phyloP scores from a whole-genome alignment of 2,888 invertebrate species.

The Drosophila borealis region DNA sequence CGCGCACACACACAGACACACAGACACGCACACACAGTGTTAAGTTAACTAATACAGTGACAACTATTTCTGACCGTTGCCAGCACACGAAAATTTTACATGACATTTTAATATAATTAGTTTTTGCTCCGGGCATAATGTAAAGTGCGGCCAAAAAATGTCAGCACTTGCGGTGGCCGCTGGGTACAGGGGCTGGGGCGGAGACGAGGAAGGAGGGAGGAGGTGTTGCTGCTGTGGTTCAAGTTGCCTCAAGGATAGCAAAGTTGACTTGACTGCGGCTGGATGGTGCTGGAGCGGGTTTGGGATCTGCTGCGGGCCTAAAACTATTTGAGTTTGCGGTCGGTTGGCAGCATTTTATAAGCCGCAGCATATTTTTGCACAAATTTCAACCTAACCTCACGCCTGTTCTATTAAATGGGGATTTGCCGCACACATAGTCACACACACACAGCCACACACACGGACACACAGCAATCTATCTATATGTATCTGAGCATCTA shows the following conservation, averaged over 20 bases:
- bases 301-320: conserved; percentile 26
- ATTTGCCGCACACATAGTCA: conserved; percentile 48
- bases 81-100: conserved; percentile 69
- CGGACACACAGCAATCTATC: conserved; percentile 35
- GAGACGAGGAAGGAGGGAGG: too few species aligned
- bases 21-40: conserved; percentile 19
- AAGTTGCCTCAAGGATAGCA: conserved; percentile 58
- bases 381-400: conserved; percentile 64
- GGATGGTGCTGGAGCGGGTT: conserved; percentile 1
- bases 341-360: conserved; percentile 66
- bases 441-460: conserved; percentile 12
- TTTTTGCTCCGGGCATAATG: conserved; percentile 74
- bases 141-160: conserved; percentile 76
- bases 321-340: conserved; percentile 72
- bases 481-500: conserved; percentile 39
- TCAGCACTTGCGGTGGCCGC: conserved; percentile 59
- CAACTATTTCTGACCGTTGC: conserved; percentile 68
- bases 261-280: conserved; percentile 69
- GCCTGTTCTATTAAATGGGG: conserved; percentile 75
- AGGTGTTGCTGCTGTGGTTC: conserved; percentile 17
- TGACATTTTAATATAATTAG: conserved; percentile 79
- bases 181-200: background rate
- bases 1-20: conserved; percentile 3
- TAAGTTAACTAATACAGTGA: conserved; percentile 56
- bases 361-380: conserved; percentile 74